Conservation (phyloP, 2,797 vertebrate species). For the Propithecus perrieri region DNA sequence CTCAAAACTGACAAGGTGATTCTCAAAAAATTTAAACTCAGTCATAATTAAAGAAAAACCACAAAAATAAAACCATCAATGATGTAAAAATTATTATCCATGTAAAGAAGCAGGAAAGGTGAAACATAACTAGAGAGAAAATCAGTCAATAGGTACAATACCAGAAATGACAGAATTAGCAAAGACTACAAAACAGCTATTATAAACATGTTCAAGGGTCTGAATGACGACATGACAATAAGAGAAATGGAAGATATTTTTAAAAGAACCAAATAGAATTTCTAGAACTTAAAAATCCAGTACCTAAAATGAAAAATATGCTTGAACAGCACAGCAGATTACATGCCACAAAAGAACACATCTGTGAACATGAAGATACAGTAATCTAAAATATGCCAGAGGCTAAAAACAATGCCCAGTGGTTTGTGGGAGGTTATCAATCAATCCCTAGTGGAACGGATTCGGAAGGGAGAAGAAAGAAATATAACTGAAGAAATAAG, state of each 20-base stretch:
- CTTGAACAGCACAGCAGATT: neutral
- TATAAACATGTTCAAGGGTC: neutral
- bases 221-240: neutral
- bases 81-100: neutral
- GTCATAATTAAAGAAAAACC: neutral
- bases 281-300: conserved; percentile 29
- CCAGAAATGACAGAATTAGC: neutral
- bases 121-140: neutral
- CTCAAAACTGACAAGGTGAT: neutral
- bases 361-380: neutral
- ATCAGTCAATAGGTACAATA: neutral
- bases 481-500: conserved; percentile 11
- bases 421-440: neutral
- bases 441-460: neutral
- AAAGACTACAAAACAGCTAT: neutral
- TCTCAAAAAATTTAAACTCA: neutral
- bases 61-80: conserved; percentile 5
- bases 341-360: neutral
- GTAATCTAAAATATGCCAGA: neutral
- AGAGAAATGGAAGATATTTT: conserved; percentile 4
- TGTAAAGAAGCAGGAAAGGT: neutral
- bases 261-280: neutral
- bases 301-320: neutral
- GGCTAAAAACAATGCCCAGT: neutral
- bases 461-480: neutral